Evolutionary conservation across 2,888 invertebrate genomes (phyloP).

Genomic region (Anarsia innoxiella): DNA sequence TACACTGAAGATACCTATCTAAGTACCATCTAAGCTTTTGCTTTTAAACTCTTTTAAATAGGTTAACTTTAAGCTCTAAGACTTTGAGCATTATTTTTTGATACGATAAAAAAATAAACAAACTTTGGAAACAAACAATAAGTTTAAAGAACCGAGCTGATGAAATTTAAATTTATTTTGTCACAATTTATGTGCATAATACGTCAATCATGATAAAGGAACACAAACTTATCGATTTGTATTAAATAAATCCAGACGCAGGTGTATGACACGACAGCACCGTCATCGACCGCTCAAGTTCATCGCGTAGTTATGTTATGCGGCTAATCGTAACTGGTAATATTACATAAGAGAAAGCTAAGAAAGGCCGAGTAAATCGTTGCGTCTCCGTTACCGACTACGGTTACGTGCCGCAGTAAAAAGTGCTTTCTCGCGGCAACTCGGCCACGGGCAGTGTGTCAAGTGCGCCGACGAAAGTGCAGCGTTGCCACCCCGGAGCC

Average conservation of each 20-base stretch:
- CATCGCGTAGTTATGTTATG: constrained; percentile 46
- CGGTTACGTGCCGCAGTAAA: constrained; percentile 66
- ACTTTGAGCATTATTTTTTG: no score
- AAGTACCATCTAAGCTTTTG: no score
- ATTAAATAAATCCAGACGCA: not conserved
- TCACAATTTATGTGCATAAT: no score
- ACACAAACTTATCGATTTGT: no score
- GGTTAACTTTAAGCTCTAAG: no score
- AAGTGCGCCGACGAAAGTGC: constrained; percentile 72
- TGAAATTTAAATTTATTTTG: no score
- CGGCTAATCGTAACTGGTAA: constrained; percentile 61
- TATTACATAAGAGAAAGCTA: constrained; percentile 70
- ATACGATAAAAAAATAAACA: no score
- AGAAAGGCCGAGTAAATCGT: constrained; percentile 64
- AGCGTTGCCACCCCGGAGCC: constrained; percentile 55
- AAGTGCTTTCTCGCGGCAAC: constrained; percentile 71
- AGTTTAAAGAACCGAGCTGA: no score
- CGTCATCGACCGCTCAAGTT: constrained; percentile 55
- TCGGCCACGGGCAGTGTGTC: constrained; percentile 75
- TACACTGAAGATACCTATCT: no score
- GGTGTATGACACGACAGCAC: constrained; percentile 18
- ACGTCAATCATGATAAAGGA: no score
- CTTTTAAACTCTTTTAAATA: no score
- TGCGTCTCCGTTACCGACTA: constrained; percentile 58
- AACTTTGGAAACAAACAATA: no score